Base-by-base conservation (phyloP, 1,140 invertebrate genomes). In the Eubasilissa regina region DNA sequence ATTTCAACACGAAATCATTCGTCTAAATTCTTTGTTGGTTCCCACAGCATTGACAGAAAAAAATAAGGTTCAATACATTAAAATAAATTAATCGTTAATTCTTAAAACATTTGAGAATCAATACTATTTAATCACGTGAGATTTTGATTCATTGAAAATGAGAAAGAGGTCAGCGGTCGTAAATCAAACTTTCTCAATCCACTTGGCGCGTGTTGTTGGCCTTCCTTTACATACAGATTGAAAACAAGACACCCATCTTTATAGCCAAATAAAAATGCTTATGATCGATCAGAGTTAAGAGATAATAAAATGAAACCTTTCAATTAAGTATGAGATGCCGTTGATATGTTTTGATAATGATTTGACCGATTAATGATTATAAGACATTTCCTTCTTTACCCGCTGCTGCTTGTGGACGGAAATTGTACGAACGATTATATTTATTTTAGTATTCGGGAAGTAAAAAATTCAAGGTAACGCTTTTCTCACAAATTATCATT, bases 151-250 rank as follows among this genome's bases (percentile, higher is more conserved):
- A 64, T 25, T 25, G 60, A 15, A 64, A 64, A 35, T 64, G 64
- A 48, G 44, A 76, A 76, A 64, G 75, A 45, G 75, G 75, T 76
- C 75, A 76, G 58, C 58, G 60, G 12, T 76, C 47, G 44, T 76
- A 64, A 76, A 76, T 76, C 58, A 76, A 76, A 76, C 75, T 76
- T 76, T 76, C 75, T 76, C 75, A 62, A 64, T 76, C 60, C 17
- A 13, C 60, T 19, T 62, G n/a, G 73, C 11, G n/a, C 48, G 8
- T 15, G 48, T 8, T 51, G 11, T 51, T 51, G 48, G n/a, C 11
- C n/a, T 51, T 13, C 11, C 48, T 13, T 1, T 51, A 13, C 11
- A 51, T 51, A 51, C n/a, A 1, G 48, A 51, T 4, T 1, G 9
- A 51, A 4, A 8, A 51, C 3, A 8, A 51, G 1, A 51, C 3